Conservation (phyloP, 1,140 invertebrate species). For the Ditylenchus dipsaci region DNA sequence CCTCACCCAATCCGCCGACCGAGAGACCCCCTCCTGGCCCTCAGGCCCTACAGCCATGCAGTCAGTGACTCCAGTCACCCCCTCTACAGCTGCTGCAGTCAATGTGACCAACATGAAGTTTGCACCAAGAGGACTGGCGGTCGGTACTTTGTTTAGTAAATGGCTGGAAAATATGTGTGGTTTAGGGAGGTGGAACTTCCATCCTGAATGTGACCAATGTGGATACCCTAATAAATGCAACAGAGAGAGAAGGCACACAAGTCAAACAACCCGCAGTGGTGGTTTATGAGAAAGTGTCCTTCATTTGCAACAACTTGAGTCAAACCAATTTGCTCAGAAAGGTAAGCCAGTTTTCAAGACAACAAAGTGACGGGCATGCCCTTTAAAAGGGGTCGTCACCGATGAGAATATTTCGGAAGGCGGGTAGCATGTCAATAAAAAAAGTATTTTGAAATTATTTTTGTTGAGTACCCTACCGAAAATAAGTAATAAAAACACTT, state of each 20-base stretch:
- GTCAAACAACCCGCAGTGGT: slow-evolving; percentile 77
- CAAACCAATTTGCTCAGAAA: slow-evolving; percentile 88
- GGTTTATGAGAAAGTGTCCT: slow-evolving; percentile 89
- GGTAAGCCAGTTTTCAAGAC: slow-evolving; percentile 50
- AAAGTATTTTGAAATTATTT: no score
- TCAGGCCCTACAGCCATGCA: neutral
- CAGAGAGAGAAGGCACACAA: slow-evolving; percentile 81
- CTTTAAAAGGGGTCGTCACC: no score
- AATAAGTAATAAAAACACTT: no score
- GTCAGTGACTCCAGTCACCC: neutral
- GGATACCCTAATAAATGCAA: slow-evolving; percentile 87
- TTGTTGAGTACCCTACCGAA: no score
- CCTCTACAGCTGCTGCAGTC: neutral
- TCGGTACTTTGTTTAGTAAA: slow-evolving; percentile 12
- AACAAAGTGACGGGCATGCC: no score
- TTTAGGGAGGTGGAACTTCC: slow-evolving; percentile 27
- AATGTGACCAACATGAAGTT: slow-evolving; percentile 18
- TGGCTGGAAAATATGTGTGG: neutral
- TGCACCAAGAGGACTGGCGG: slow-evolving; percentile 25
- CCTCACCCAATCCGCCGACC: slow-evolving; percentile 20
- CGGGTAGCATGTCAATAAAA: no score
- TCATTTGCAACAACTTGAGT: slow-evolving; percentile 98
- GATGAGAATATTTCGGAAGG: no score
- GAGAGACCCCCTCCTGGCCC: slow-evolving; percentile 40
- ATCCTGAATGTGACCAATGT: slow-evolving; percentile 88